Percentiles rank a stretch among this genome's conserved stretches.
These are phyloP conservation scores for Dermatophagoides farinae DNA, from an alignment of 1,140 invertebrate genomes.

Conservation along the genomic window DNA sequence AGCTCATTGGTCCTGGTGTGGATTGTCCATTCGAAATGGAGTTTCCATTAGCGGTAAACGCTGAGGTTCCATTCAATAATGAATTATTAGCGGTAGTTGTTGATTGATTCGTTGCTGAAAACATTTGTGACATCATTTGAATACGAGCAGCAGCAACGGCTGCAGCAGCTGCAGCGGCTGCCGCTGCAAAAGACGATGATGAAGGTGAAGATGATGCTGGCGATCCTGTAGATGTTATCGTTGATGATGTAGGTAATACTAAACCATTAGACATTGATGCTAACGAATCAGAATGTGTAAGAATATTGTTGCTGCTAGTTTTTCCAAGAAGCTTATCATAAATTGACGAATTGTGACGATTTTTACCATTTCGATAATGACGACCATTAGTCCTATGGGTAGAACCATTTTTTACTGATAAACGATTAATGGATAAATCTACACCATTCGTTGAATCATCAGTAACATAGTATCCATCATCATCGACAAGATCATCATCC, in stretches of 20 bases:
- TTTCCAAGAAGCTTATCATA: no score
- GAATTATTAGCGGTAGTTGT: background rate
- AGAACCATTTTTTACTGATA: no score
- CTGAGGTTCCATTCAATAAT: background rate
- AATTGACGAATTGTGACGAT: no score
- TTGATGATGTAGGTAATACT: background rate
- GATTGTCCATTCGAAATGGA: background rate
- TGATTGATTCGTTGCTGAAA: background rate
- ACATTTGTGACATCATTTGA: constrained; percentile 8
- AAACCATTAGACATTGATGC: background rate
- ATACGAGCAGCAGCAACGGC: constrained; percentile 2
- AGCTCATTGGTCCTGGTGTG: background rate
- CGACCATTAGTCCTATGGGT: no score
- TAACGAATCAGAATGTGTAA: background rate
- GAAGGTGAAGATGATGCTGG: background rate
- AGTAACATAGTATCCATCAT: no score
- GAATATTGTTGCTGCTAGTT: background rate
- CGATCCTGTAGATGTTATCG: background rate
- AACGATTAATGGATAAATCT: no score
- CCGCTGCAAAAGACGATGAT: background rate
- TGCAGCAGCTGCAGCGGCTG: background rate
- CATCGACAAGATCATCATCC: no score
- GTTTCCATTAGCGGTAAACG: background rate
- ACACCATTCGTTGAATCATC: no score
- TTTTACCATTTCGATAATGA: no score